Conservation (phyloP, 2,113 vertebrate genomes). For the Gallinago undulata region DNA sequence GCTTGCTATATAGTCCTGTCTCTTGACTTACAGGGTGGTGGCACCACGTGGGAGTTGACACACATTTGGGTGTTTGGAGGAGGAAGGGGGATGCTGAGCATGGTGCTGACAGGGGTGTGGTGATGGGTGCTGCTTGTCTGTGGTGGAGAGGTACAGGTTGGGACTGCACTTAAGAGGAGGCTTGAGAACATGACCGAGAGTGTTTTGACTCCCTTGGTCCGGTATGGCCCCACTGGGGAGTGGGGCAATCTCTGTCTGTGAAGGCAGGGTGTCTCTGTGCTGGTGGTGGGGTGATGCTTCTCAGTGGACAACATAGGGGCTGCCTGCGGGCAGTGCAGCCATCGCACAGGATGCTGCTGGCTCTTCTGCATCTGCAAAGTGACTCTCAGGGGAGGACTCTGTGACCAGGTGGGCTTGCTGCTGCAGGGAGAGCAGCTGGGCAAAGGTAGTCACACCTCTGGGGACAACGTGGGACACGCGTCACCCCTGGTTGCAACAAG, state of each 20-base stretch:
- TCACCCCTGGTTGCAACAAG: neutral
- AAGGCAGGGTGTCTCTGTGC: neutral
- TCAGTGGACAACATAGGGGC: neutral
- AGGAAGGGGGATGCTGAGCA: neutral
- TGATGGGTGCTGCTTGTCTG: fast-evolving
- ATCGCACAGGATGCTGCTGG: fast-evolving
- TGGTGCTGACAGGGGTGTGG: neutral
- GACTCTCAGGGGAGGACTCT: neutral
- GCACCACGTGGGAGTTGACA: fast-evolving
- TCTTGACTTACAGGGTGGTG: neutral
- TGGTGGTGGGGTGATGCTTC: neutral
- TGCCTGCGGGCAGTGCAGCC: neutral
- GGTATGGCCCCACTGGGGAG: fast-evolving
- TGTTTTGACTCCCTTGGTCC: neutral
- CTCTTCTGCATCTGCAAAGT: neutral
- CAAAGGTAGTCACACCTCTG: neutral
- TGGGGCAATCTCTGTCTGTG: fast-evolving
- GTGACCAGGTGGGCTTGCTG: neutral
- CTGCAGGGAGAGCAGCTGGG: neutral
- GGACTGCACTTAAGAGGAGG: neutral
- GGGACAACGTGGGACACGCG: fast-evolving
- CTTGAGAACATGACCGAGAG: fast-evolving
- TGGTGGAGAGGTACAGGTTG: neutral
- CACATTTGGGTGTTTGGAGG: neutral
- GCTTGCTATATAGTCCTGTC: neutral